Evolutionary conservation across 2,888 invertebrate species (phyloP).

Genomic region (Amphipyra tragopoginis): DNA sequence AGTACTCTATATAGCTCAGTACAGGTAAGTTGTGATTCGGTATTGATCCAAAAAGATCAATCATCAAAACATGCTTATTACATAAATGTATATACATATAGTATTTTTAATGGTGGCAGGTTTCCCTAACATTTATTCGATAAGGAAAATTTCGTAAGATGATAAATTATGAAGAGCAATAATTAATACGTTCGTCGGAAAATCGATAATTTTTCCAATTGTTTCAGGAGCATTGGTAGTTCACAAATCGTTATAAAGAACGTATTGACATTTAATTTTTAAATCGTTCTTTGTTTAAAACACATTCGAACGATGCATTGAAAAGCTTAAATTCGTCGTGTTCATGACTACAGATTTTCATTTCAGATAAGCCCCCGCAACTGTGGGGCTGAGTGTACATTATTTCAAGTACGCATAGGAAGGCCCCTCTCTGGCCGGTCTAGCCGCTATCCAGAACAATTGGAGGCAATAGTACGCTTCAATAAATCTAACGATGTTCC

Average conservation of each 20-base stretch:
- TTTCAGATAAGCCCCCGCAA: constrained; percentile 46
- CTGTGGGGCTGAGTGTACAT: constrained; percentile 46
- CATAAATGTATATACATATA: constrained; percentile 18
- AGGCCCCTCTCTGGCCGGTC: constrained; percentile 39
- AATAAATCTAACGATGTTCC: constrained; percentile 60
- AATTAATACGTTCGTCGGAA: constrained; percentile 2
- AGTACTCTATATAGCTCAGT: constrained; percentile 35
- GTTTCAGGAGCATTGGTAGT: not conserved
- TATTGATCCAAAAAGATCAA: constrained; percentile 39
- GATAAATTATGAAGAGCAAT: constrained; percentile 7
- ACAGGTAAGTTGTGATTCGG: constrained; percentile 32
- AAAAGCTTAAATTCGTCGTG: constrained; percentile 47
- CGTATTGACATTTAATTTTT: not conserved
- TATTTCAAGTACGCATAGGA: constrained; percentile 47
- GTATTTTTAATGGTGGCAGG: constrained; percentile 35
- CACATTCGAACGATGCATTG: constrained; percentile 26
- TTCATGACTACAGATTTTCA: constrained; percentile 53
- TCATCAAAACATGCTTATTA: constrained; percentile 18
- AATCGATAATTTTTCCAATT: constrained; percentile 1
- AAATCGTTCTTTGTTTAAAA: constrained; percentile 3
- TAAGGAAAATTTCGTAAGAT: constrained; percentile 14
- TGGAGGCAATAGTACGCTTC: constrained; percentile 62
- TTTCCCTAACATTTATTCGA: constrained; percentile 18
- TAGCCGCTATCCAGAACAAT: constrained; percentile 54
- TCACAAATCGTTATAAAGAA: not conserved